phyloP scores from a whole-genome alignment of 2,888 invertebrate genomes.

The Tachina fera region DNA sequence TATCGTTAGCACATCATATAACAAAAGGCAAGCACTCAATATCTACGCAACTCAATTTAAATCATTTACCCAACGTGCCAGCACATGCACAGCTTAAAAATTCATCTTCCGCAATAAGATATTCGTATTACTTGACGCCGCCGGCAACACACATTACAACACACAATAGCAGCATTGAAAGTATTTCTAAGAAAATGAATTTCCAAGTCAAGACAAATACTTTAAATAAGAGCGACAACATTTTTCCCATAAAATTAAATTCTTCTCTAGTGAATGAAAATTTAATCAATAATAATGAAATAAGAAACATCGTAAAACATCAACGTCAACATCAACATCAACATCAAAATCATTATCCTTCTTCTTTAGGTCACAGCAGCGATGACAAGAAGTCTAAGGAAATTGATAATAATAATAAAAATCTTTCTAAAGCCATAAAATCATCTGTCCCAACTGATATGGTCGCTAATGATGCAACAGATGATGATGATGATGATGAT shows the following conservation, averaged over 20 bases:
- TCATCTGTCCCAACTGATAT: not conserved
- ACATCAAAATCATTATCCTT: not conserved
- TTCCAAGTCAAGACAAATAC: not conserved
- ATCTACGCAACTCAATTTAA: slow-evolving; percentile 3
- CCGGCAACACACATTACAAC: not conserved
- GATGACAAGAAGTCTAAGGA: not conserved
- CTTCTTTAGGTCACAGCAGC: not conserved
- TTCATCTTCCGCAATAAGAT: not conserved
- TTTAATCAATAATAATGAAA: slow-evolving; percentile 8
- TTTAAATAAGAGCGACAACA: not conserved
- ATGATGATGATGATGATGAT: slow-evolving; percentile 19
- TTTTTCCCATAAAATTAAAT: slow-evolving; percentile 20
- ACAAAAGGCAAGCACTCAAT: not conserved
- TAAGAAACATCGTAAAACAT: slow-evolving; percentile 2
- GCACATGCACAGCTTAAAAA: not conserved
- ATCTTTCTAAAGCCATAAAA: not conserved
- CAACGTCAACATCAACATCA: not conserved
- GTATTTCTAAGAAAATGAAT: not conserved
- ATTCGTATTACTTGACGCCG: not conserved
- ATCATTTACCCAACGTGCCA: not conserved
- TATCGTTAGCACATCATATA: not conserved
- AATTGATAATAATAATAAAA: not conserved
- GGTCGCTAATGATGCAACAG: not conserved
- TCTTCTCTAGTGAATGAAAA: slow-evolving; percentile 20
- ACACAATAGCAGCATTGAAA: not conserved